Evolutionary conservation across 1,140 invertebrate genomes (phyloP).

Genomic region (Galleria mellonella): DNA sequence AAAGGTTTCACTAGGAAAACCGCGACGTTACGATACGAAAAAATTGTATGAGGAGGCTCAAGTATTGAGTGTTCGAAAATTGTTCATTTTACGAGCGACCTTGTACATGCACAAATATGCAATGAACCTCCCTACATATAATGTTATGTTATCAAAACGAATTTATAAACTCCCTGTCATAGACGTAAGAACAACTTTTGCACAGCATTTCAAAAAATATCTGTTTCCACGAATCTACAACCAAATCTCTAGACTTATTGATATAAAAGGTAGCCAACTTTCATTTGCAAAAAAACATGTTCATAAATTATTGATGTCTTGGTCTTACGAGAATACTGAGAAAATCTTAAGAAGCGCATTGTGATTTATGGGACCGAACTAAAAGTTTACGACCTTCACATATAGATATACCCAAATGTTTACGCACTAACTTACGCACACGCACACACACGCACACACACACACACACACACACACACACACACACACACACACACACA

Average conservation of each 20-base stretch:
- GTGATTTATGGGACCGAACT: no score
- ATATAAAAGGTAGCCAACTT: background rate
- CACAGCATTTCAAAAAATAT: background rate
- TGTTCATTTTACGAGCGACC: background rate
- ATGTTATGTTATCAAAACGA: background rate
- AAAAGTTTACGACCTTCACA: no score
- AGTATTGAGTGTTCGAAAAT: background rate
- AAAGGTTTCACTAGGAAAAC: background rate
- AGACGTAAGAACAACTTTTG: no score
- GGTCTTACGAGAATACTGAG: no score
- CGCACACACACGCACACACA: no score
- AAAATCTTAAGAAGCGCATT: no score
- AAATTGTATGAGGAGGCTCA: background rate
- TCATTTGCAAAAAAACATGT: background rate
- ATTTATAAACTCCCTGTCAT: no score
- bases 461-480: no score
- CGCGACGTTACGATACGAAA: background rate
- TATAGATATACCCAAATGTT: no score
- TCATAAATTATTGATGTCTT: no score
- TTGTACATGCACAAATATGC: background rate
- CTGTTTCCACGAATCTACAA: background rate
- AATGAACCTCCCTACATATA: background rate
- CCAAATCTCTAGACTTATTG: background rate
- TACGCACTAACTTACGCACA: no score
- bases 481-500: no score